phyloP scores from a whole-genome alignment of 2,888 invertebrate genomes.

The Trachelus stipa region DNA sequence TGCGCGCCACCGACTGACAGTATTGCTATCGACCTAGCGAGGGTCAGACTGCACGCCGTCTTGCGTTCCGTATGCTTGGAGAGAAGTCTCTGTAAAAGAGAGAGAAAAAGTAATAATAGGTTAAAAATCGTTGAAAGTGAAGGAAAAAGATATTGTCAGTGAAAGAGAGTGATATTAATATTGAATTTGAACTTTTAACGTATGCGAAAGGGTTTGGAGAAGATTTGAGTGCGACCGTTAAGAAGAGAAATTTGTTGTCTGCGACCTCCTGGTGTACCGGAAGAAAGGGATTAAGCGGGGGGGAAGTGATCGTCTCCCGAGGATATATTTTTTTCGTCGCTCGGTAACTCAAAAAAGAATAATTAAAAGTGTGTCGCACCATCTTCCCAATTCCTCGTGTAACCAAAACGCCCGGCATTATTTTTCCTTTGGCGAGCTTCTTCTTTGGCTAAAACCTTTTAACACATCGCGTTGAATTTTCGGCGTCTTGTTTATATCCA shows the following conservation, averaged over 20 bases:
- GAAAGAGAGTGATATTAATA: neutral
- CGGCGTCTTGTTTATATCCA: neutral
- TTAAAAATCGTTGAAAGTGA: neutral
- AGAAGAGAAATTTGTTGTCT: neutral
- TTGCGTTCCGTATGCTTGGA: neutral
- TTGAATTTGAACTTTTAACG: neutral
- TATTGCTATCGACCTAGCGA: slow-evolving; percentile 24
- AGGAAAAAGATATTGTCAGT: neutral
- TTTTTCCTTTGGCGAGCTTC: neutral
- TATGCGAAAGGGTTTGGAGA: neutral
- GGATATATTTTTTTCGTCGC: neutral
- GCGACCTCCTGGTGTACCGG: neutral
- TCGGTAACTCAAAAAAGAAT: neutral
- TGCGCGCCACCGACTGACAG: slow-evolving; percentile 35
- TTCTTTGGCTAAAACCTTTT: slow-evolving; percentile 4
- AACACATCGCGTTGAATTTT: neutral
- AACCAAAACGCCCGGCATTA: neutral
- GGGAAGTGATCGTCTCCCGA: neutral
- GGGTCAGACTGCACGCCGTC: neutral
- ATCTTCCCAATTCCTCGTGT: neutral
- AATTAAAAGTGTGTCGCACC: slow-evolving; percentile 7
- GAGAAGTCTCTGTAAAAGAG: neutral
- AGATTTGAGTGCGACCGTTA: neutral
- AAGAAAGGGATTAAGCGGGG: slow-evolving; percentile 2
- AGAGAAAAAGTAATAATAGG: neutral